phyloP scores from a whole-genome alignment of 2,113 vertebrate species.

The Notarius quadriscutis region DNA sequence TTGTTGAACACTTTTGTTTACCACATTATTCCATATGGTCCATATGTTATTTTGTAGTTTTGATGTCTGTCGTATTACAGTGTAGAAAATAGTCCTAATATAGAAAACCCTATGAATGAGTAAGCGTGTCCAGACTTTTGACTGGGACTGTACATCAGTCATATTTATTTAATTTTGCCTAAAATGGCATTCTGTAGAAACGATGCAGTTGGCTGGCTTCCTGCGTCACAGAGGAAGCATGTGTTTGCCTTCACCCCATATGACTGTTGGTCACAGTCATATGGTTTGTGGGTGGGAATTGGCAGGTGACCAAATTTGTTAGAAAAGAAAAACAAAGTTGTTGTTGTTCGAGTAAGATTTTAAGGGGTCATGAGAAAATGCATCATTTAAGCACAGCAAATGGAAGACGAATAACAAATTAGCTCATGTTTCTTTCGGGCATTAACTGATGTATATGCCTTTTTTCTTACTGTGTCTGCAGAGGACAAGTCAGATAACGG shows the following conservation, averaged over 20 bases:
- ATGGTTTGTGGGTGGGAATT: background rate
- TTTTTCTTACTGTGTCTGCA: conserved; percentile 51
- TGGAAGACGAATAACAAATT: too few species aligned
- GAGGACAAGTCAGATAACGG: conserved; percentile 78
- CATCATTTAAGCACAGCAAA: background rate
- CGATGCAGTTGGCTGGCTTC: background rate
- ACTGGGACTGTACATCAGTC: too few species aligned
- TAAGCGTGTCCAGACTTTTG: too few species aligned
- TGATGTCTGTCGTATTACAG: too few species aligned
- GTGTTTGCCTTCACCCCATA: background rate
- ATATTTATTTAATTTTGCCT: too few species aligned
- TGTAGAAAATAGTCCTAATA: too few species aligned
- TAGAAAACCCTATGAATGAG: too few species aligned
- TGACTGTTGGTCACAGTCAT: background rate
- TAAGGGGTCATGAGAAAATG: background rate
- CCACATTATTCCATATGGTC: too few species aligned
- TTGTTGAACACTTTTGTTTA: too few species aligned
- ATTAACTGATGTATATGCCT: background rate
- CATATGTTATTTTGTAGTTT: too few species aligned
- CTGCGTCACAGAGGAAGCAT: background rate
- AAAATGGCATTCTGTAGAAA: background rate
- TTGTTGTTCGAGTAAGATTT: background rate
- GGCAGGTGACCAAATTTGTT: background rate
- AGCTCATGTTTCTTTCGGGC: background rate
- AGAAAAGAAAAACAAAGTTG: background rate